These are phyloP conservation scores for Passer domesticus DNA, from an alignment of 2,113 vertebrate genomes.

Conservation along the genomic window DNA sequence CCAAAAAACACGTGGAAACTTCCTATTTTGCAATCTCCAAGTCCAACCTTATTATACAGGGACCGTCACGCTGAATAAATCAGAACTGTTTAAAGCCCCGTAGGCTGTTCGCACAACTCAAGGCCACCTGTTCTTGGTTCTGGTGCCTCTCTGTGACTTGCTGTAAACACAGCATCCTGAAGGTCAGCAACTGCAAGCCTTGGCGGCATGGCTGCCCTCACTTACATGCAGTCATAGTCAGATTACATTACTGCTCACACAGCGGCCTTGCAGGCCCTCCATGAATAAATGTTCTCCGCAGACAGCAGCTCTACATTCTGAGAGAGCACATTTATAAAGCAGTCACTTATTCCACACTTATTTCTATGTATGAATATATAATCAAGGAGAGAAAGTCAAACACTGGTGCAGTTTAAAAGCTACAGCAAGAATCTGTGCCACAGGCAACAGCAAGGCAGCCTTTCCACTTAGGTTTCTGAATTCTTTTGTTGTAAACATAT, in stretches of 20 bases:
- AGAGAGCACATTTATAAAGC: background rate
- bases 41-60: constrained; percentile 36
- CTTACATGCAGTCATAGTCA: background rate
- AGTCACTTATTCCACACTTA: constrained; percentile 1
- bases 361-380: constrained; percentile 13
- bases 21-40: background rate
- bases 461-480: background rate
- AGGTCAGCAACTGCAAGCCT: background rate
- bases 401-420: constrained; percentile 1
- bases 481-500: background rate
- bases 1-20: background rate
- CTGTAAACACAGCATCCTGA: constrained; percentile 21
- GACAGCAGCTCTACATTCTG: background rate
- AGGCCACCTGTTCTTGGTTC: constrained; percentile 8
- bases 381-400: background rate
- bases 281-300: background rate
- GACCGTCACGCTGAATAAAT: constrained; percentile 40
- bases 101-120: constrained; percentile 31
- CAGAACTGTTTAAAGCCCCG: constrained; percentile 45
- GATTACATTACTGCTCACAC: background rate
- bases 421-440: background rate
- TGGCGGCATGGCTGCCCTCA: background rate
- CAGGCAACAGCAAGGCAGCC: background rate
- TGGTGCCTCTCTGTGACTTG: constrained; percentile 30
- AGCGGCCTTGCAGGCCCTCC: background rate